Evolutionary conservation across 2,888 invertebrate species (phyloP), one percentile per base, ranked within the genome.

Genomic region (Pycnomerus fuliginosus): DNA sequence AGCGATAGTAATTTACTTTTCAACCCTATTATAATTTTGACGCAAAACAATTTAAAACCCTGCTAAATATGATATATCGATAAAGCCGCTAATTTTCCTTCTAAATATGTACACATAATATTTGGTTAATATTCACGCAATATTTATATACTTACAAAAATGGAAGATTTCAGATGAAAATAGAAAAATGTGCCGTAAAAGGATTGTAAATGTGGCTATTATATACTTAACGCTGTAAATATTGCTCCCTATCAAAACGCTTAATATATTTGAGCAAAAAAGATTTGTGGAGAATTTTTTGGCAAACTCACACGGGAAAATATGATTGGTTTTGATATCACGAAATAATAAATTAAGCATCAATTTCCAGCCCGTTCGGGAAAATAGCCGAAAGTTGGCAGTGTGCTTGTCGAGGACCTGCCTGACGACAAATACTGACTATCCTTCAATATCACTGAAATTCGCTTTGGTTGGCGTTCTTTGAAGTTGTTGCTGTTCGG

Each of bases 401-500:
- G 50, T 47, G 45, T 28, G 46, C 29, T 42, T 31, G 14, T 39
- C 16, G 35, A 35, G 38, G 39, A 16, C 35, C 43, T 22, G 38
- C 34, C 41, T 15, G 37, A 30, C 22, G 28, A 20, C 16, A 23
- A 48, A 40, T 40, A 40, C 41, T 35, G 38, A 48, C 58, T 62
- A 67, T 50, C 60, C 58, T 39, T 61, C 60, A 38, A 57, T 54
- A 46, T 65, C 64, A 48, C 61, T 56, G 38, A 48, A 53, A 48
- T 56, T 16, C 17, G 37, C 58, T 57, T 68, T 70, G 32, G 64
- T 70, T 40, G 70, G 69, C 32, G 69, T 70, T 49, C 57, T 65
- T 37, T 65, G 64, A 28, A 44, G 50, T 27, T 43, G 53, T 29
- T 50, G 28, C 36, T 66, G 67, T 16, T 56, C 55, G 2, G 69